These are phyloP conservation scores for Morone saxatilis DNA, from an alignment of 2,113 vertebrate genomes.

Conservation along the genomic window DNA sequence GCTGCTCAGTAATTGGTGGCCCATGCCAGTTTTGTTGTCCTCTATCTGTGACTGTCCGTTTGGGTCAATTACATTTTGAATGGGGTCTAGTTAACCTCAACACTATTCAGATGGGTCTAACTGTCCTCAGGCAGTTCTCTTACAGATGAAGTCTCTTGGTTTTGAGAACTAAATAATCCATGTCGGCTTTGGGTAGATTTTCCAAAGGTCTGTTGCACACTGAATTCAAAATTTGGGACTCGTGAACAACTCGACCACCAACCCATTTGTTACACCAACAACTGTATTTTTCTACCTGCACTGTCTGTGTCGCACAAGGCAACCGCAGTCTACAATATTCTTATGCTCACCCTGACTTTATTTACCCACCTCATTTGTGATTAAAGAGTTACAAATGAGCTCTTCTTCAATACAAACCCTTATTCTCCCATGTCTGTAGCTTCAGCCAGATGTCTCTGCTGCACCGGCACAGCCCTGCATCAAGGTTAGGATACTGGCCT, in stretches of 20 bases:
- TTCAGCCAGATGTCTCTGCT: constrained; percentile 15
- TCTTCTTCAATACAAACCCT: not conserved
- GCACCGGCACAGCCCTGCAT: constrained; percentile 2
- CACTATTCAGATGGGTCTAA: not conserved
- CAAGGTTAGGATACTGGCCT: constrained; percentile 3
- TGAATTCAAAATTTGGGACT: not conserved
- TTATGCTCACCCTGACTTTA: not conserved
- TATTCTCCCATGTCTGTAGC: not conserved
- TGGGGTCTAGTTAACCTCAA: not conserved
- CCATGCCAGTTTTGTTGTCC: not conserved
- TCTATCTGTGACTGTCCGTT: no score
- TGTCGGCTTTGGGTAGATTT: not conserved
- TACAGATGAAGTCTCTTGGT: not conserved
- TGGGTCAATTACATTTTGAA: not conserved
- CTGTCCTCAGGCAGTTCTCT: not conserved
- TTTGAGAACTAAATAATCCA: not conserved
- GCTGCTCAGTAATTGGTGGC: not conserved
- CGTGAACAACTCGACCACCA: not conserved
- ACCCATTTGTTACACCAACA: no score
- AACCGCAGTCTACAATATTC: not conserved
- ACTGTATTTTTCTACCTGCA: not conserved
- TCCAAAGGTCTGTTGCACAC: not conserved
- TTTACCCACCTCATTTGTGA: not conserved
- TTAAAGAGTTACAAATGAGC: not conserved
- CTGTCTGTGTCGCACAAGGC: not conserved